These are phyloP conservation scores for Cheiracanthium punctorium DNA, from an alignment of 2,888 invertebrate genomes.

Conservation along the genomic window DNA sequence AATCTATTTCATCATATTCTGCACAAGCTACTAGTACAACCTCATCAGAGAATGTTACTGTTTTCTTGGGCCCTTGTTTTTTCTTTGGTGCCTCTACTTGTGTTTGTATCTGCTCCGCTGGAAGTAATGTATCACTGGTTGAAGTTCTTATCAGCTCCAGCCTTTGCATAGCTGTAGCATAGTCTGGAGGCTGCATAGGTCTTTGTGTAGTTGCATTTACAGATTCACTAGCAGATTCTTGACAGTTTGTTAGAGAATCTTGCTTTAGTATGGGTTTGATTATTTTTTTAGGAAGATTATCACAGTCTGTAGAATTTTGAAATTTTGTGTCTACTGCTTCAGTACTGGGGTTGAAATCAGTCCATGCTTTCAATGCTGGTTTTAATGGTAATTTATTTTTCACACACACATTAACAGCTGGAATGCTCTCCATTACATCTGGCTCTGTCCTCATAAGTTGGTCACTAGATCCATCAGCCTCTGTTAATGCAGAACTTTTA, in stretches of 20 bases:
- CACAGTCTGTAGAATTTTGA: not conserved
- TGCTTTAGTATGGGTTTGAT: conserved; percentile 55
- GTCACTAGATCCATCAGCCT: not conserved
- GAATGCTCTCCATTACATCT: not conserved
- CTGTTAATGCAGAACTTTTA: not conserved
- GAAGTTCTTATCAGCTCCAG: conserved; percentile 67
- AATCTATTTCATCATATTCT: conserved; percentile 93
- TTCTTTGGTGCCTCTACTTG: conserved; percentile 73
- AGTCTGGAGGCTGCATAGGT: conserved; percentile 72
- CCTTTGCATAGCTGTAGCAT: conserved; percentile 72
- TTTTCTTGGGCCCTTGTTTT: conserved; percentile 82
- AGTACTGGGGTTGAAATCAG: not conserved
- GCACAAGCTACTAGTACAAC: conserved; percentile 94
- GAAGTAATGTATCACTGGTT: not conserved
- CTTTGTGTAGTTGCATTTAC: conserved; percentile 24
- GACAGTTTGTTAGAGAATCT: not conserved
- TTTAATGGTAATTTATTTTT: conserved; percentile 22
- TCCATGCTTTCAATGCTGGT: conserved; percentile 41
- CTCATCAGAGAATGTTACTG: conserved; percentile 95
- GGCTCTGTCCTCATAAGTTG: not conserved
- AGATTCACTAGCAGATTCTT: not conserved
- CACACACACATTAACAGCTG: not conserved
- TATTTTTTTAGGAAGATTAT: not conserved
- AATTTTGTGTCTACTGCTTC: not conserved
- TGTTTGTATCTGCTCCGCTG: not conserved